phyloP scores from a whole-genome alignment of 2,888 invertebrate genomes.

The Dryocosmus kuriphilus region DNA sequence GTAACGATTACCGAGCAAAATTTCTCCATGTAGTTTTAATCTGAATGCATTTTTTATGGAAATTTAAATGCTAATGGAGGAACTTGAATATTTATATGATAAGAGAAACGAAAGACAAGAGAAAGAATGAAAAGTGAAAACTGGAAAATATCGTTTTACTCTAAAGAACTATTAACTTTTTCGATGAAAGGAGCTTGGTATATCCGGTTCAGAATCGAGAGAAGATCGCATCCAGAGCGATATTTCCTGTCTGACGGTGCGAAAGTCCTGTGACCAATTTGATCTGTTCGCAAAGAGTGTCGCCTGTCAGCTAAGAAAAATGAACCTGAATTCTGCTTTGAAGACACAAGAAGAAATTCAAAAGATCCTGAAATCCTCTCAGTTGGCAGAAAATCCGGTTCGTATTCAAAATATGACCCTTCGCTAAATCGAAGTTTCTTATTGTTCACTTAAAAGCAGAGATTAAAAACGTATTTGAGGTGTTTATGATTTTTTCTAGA shows the following conservation, averaged over 20 bases:
- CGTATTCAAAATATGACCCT: not conserved
- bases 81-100: not conserved
- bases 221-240: slow-evolving; percentile 21
- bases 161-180: not conserved
- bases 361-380: slow-evolving; percentile 49
- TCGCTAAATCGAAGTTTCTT: not conserved
- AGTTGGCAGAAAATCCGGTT: not conserved
- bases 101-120: not conserved
- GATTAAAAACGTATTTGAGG: not conserved
- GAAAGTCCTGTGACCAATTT: slow-evolving; percentile 53
- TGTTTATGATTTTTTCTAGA: not conserved
- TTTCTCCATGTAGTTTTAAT: too few relatives aligned
- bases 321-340: slow-evolving; percentile 52
- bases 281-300: slow-evolving; percentile 59
- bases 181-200: not conserved
- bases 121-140: not conserved
- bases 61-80: not conserved
- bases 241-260: slow-evolving; percentile 40
- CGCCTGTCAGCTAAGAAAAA: slow-evolving; percentile 55
- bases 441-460: not conserved
- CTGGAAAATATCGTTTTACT: not conserved
- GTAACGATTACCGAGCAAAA: too few relatives aligned
- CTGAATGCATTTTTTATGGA: not conserved
- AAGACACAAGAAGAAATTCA: slow-evolving; percentile 58
- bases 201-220: not conserved